These are phyloP conservation scores for Hirtodrosophila alboralis DNA, from an alignment of 2,888 invertebrate species.

Conservation along the genomic window DNA sequence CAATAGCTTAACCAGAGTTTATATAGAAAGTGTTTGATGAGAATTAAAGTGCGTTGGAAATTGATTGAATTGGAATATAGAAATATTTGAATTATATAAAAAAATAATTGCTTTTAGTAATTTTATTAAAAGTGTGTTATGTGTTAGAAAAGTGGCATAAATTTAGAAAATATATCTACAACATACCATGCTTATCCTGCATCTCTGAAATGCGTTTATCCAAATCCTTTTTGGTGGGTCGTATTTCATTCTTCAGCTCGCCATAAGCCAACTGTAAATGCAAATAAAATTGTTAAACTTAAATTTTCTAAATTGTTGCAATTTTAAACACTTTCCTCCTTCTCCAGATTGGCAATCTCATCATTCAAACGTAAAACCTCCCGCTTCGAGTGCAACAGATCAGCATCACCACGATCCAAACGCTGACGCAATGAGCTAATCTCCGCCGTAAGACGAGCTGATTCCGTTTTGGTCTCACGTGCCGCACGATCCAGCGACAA, in stretches of 20 bases:
- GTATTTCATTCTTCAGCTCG: conserved; percentile 86
- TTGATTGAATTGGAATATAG: no score
- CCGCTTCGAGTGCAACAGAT: conserved; percentile 91
- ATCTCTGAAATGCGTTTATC: conserved; percentile 90
- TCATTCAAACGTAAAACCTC: conserved; percentile 92
- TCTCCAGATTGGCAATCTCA: conserved; percentile 91
- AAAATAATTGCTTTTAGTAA: no score
- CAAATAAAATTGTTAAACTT: not conserved
- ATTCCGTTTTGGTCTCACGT: conserved; percentile 90
- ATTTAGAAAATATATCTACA: not conserved
- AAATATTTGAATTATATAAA: no score
- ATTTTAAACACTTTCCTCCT: conserved; percentile 89
- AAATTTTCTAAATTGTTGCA: not conserved
- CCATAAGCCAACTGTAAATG: conserved; percentile 86
- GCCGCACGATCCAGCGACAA: conserved; percentile 89
- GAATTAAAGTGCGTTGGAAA: conserved; percentile 15
- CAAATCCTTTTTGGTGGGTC: conserved; percentile 88
- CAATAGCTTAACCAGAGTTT: conserved; percentile 84
- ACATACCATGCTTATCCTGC: conserved; percentile 93
- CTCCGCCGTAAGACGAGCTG: conserved; percentile 90
- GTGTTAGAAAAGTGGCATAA: not conserved
- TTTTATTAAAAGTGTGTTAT: not conserved
- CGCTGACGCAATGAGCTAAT: conserved; percentile 88
- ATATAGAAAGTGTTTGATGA: conserved; percentile 25
- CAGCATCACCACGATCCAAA: conserved; percentile 91